Percentiles rank a stretch among this genome's conserved stretches.
phyloP scores from a whole-genome alignment of 1,140 invertebrate species.

The Trialeurodes vaporariorum region DNA sequence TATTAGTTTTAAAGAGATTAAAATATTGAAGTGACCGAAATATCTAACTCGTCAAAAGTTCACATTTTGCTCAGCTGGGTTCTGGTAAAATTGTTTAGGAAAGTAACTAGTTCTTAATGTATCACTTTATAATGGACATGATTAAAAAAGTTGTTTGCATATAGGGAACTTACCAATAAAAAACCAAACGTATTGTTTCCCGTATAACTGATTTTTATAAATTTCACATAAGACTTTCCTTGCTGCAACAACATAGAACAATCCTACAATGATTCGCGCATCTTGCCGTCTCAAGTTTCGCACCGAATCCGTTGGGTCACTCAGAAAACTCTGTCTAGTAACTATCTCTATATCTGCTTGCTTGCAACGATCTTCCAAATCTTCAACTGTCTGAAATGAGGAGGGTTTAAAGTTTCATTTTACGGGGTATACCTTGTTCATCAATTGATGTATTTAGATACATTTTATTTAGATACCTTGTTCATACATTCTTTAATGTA shows the following conservation, averaged over 20 bases:
- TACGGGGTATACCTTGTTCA: too few species aligned
- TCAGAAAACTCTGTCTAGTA: constrained; percentile 91
- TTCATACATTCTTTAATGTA: too few species aligned
- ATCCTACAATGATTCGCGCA: constrained; percentile 90
- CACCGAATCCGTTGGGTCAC: constrained; percentile 92
- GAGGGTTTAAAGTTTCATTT: constrained; percentile 3
- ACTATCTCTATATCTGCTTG: constrained; percentile 87
- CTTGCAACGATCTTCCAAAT: constrained; percentile 89
- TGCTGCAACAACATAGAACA: constrained; percentile 96
- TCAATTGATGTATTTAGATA: too few species aligned
- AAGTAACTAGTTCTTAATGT: too few species aligned
- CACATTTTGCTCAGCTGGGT: background rate
- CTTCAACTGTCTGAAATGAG: constrained; percentile 77
- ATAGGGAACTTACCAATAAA: constrained; percentile 71
- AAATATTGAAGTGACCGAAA: background rate
- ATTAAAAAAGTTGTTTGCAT: too few species aligned
- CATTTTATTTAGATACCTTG: too few species aligned
- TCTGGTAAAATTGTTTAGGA: too few species aligned
- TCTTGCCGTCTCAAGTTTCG: constrained; percentile 86
- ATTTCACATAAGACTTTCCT: constrained; percentile 92
- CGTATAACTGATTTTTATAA: constrained; percentile 89
- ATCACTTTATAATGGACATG: too few species aligned
- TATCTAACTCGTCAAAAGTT: background rate
- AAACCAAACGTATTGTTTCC: constrained; percentile 97
- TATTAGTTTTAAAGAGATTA: background rate